Conservation (phyloP, 64 coral and sea anemone genomes). For the Anthopleura sola region DNA sequence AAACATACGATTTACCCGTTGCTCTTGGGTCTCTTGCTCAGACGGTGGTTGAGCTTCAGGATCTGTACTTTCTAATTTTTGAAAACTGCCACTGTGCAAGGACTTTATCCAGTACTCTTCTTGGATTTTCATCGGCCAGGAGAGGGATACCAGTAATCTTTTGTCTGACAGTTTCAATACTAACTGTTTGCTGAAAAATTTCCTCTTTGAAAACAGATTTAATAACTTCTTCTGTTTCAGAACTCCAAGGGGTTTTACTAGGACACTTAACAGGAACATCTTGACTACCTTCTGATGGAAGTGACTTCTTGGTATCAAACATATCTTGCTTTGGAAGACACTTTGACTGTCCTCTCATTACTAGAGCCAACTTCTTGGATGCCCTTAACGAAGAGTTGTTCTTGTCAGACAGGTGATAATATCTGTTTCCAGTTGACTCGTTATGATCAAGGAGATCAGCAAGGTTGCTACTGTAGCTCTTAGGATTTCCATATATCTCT, state of each 20-base stretch:
- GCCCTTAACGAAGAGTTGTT: conserved; percentile 10
- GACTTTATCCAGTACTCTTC: conserved; percentile 24
- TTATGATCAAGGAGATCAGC: conserved; percentile 59
- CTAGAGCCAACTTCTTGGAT: conserved; percentile 50
- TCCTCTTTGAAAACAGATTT: conserved; percentile 24
- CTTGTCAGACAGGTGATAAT: conserved; percentile 57
- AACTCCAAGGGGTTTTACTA: conserved; percentile 6
- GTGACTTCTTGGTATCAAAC: background rate
- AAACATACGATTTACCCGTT: conserved; percentile 14
- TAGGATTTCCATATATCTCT: conserved; percentile 28
- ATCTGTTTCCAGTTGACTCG: conserved; percentile 48
- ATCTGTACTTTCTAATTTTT: background rate
- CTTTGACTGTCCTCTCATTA: conserved; percentile 28
- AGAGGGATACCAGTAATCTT: conserved; percentile 32
- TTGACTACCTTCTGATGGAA: background rate
- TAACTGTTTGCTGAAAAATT: conserved; percentile 15
- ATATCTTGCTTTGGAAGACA: background rate
- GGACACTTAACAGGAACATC: background rate
- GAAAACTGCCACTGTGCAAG: conserved; percentile 23
- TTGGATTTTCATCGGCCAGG: conserved; percentile 29
- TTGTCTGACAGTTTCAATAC: conserved; percentile 11
- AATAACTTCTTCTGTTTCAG: conserved; percentile 10
- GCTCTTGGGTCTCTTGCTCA: conserved; percentile 15
- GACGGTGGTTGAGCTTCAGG: conserved; percentile 2
- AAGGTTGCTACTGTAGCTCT: conserved; percentile 19